A percentile compares a stretch with the other conserved stretches of the same genome.
phyloP scores from a whole-genome alignment of 2,888 invertebrate genomes.

The Strigamia transsilvanica region DNA sequence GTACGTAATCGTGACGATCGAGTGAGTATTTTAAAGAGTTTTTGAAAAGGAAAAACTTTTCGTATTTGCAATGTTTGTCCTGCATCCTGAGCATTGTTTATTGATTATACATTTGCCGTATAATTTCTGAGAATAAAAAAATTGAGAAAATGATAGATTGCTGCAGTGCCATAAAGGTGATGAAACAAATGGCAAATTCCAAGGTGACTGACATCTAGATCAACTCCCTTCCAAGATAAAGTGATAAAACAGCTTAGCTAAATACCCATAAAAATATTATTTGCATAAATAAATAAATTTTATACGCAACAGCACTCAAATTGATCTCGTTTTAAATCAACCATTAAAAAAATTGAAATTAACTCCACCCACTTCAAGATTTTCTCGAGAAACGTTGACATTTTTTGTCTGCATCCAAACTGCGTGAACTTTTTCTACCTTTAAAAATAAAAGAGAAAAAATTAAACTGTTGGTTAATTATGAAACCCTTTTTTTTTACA shows the following conservation, averaged over 20 bases:
- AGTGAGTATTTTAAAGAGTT: not conserved
- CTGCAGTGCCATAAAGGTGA: not conserved
- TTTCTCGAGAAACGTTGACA: slow-evolving; percentile 5
- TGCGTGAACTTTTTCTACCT: not conserved
- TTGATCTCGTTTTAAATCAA: slow-evolving; percentile 1
- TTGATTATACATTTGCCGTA: slow-evolving; percentile 12
- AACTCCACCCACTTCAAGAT: slow-evolving; percentile 23
- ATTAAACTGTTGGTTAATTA: not conserved
- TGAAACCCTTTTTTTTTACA: not conserved
- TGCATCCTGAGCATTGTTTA: slow-evolving; percentile 13
- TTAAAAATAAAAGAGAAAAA: not conserved
- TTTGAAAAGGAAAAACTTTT: not conserved
- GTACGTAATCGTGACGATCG: not conserved
- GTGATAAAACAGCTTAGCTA: slow-evolving; percentile 25
- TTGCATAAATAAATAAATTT: slow-evolving; percentile 43
- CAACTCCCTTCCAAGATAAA: slow-evolving; percentile 4
- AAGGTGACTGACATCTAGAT: slow-evolving; percentile 27
- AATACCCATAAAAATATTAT: not conserved
- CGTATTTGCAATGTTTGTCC: not conserved
- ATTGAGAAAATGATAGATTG: slow-evolving; percentile 9
- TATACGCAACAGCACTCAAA: not conserved
- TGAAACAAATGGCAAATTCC: slow-evolving; percentile 23
- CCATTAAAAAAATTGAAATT: slow-evolving; percentile 25
- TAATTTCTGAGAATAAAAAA: not conserved
- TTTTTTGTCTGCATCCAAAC: slow-evolving; percentile 46